Conservation (phyloP, 2,113 vertebrate genomes). For the Uropsilus gracilis region DNA sequence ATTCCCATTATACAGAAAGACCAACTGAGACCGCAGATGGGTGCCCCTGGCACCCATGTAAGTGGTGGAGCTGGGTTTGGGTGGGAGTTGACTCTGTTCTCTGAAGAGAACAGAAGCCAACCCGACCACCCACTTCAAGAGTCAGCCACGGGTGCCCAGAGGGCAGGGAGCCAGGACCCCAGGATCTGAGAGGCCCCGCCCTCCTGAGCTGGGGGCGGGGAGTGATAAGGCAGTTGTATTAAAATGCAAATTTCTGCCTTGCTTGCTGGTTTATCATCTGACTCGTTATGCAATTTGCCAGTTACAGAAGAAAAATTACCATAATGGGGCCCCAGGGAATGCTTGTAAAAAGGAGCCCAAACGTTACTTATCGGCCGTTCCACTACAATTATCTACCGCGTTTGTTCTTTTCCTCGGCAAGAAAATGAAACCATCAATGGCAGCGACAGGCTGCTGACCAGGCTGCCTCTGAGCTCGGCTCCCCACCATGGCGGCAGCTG, state of each 20-base stretch:
- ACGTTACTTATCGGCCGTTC: conserved; percentile 85
- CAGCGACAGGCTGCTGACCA: conserved; percentile 25
- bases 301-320: conserved; percentile 93
- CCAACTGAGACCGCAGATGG: neutral
- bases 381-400: conserved; percentile 84
- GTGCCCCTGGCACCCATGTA: neutral
- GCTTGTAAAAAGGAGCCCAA: conserved; percentile 87
- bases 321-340: conserved; percentile 88
- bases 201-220: conserved; percentile 4
- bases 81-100: neutral
- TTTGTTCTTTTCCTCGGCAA: conserved; percentile 78
- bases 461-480: neutral
- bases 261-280: conserved; percentile 92
- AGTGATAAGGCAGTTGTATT: conserved; percentile 90
- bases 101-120: neutral
- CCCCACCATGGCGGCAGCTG: accelerated
- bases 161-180: neutral
- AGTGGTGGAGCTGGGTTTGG: neutral
- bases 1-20: neutral
- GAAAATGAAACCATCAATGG: conserved; percentile 78
- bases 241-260: conserved; percentile 94
- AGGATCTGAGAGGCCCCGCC: conserved; percentile 49
- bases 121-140: neutral
- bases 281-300: conserved; percentile 91
- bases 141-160: neutral